These are phyloP conservation scores for Xylocopa sonorina DNA, from an alignment of 1,140 invertebrate genomes.

Conservation along the genomic window DNA sequence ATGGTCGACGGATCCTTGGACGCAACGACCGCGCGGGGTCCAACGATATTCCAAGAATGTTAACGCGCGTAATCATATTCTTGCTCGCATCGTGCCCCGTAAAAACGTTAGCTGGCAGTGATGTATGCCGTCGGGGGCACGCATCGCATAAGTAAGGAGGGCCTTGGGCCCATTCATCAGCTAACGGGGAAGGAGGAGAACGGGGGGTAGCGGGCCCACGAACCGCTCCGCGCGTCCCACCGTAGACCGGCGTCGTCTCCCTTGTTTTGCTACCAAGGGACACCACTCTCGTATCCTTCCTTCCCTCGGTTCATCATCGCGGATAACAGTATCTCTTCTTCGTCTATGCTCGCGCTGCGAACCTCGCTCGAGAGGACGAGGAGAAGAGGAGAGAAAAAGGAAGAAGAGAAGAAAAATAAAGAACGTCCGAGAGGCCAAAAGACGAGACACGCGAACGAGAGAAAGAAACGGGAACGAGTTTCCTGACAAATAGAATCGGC, in stretches of 20 bases:
- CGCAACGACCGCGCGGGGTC: slow-evolving; percentile 53
- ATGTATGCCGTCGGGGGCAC: slow-evolving; percentile 73
- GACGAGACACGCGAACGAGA: slow-evolving; percentile 7
- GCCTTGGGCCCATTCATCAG: slow-evolving; percentile 74
- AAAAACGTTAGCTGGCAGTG: slow-evolving; percentile 75
- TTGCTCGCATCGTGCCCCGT: slow-evolving; percentile 70
- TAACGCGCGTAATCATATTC: slow-evolving; percentile 76
- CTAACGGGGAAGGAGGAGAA: slow-evolving; percentile 48
- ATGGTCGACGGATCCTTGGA: slow-evolving; percentile 59
- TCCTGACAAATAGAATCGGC: slow-evolving; percentile 47
- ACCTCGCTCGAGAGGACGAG: no score
- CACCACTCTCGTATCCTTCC: not conserved
- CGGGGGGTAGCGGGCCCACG: slow-evolving; percentile 50
- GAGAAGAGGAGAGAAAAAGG: not conserved
- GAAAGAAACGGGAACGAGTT: slow-evolving; percentile 6
- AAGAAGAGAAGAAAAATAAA: no score
- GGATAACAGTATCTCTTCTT: not conserved
- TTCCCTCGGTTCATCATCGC: not conserved
- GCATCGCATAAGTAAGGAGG: slow-evolving; percentile 75
- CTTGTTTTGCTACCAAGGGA: slow-evolving; percentile 10
- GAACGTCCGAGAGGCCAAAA: not conserved
- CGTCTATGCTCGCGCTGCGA: no score
- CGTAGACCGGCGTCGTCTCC: not conserved
- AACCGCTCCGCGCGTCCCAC: not conserved
- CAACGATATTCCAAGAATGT: slow-evolving; percentile 74